phyloP scores from a whole-genome alignment of 2,113 vertebrate species.

The Eptesicus fuscus region DNA sequence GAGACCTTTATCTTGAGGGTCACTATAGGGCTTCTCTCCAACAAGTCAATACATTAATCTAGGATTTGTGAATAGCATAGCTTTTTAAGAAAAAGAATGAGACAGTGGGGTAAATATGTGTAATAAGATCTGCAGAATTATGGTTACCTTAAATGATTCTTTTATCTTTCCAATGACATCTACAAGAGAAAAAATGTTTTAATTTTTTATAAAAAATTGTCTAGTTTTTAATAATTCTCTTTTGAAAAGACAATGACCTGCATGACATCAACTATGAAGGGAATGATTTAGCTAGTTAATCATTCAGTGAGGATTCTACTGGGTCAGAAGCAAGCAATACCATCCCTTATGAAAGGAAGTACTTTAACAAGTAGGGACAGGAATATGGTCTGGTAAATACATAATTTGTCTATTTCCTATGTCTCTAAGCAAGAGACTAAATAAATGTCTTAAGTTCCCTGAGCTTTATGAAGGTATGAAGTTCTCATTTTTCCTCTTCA shows the following conservation, averaged over 20 bases:
- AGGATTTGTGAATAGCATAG: background rate
- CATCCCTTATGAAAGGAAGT: background rate
- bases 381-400: background rate
- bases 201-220: background rate
- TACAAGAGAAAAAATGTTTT: conserved; percentile 13
- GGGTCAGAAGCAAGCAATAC: conserved; percentile 30
- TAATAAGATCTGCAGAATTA: background rate
- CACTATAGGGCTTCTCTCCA: background rate
- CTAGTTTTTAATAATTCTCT: conserved; percentile 35
- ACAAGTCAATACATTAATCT: background rate
- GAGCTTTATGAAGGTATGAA: background rate
- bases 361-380: background rate
- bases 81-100: background rate
- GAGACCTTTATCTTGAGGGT: background rate
- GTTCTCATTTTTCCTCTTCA: background rate
- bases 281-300: conserved; percentile 37
- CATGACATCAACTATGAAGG: conserved; percentile 27
- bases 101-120: background rate
- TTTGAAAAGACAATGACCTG: conserved; percentile 48
- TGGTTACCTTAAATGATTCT: background rate
- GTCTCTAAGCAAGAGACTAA: background rate
- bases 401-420: background rate
- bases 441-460: background rate
- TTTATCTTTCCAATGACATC: conserved; percentile 16
- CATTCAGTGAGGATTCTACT: conserved; percentile 15